phyloP scores from a whole-genome alignment of 2,797 vertebrate species.

The Bovichtus variegatus region DNA sequence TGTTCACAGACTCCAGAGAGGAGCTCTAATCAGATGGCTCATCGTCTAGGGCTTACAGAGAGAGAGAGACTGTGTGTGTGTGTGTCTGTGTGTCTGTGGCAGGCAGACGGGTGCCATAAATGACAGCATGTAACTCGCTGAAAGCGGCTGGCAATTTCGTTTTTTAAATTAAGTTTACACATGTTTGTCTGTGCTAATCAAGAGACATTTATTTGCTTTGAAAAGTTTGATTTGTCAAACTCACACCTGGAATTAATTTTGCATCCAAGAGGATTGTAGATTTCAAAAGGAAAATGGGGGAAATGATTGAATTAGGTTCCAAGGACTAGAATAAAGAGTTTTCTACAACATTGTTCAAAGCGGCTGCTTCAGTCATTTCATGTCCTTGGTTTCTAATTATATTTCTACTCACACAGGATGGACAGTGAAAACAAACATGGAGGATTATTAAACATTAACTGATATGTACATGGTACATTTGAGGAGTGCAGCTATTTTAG shows the following conservation, averaged over 20 bases:
- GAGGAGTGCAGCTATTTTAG: neutral
- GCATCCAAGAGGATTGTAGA: neutral
- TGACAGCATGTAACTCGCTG: neutral
- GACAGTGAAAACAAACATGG: neutral
- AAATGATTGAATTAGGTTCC: neutral
- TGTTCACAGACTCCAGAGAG: constrained; percentile 65
- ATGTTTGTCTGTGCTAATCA: neutral
- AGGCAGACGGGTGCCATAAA: constrained; percentile 31
- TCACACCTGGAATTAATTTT: neutral
- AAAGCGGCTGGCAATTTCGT: neutral
- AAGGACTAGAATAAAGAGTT: too few species aligned
- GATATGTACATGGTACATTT: neutral
- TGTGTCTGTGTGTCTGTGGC: constrained; percentile 11
- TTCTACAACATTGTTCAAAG: neutral
- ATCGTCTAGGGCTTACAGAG: constrained; percentile 69
- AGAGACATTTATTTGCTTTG: neutral
- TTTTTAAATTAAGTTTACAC: neutral
- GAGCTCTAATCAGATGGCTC: constrained; percentile 71
- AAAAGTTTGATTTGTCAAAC: neutral
- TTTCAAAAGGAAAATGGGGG: neutral
- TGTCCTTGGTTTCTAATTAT: neutral
- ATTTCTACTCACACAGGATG: neutral
- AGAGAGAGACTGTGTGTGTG: constrained; percentile 24
- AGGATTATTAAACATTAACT: neutral
- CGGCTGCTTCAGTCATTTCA: neutral